Percentiles rank a stretch among this genome's conserved stretches.
Evolutionary conservation across 2,797 vertebrate species (phyloP).

Genomic region (Morelia viridis): DNA sequence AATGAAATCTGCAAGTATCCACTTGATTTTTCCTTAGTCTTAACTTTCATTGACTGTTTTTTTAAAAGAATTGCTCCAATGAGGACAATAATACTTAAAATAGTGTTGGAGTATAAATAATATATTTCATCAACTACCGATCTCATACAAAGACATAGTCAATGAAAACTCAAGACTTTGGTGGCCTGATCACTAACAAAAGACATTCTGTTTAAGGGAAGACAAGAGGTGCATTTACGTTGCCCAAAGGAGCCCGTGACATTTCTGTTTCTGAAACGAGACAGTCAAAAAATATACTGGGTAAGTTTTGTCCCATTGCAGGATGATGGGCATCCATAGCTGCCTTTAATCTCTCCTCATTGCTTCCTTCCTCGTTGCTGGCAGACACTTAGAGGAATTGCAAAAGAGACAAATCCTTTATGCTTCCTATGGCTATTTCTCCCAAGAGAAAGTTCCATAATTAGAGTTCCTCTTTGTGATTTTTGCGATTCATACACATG

Average conservation of each 20-base stretch:
- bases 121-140: slow-evolving; percentile 6
- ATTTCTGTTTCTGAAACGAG: slow-evolving; percentile 89
- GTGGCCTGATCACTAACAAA: slow-evolving; percentile 70
- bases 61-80: slow-evolving; percentile 38
- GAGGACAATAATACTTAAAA: slow-evolving; percentile 16
- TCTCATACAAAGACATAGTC: slow-evolving; percentile 51
- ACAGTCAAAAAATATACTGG: slow-evolving; percentile 84
- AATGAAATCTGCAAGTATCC: slow-evolving; percentile 93
- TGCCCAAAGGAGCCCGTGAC: slow-evolving; percentile 90
- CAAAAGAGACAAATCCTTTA: slow-evolving; percentile 42
- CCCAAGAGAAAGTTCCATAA: not conserved
- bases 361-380: slow-evolving; percentile 27
- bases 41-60: slow-evolving; percentile 73
- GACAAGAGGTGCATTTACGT: slow-evolving; percentile 84
- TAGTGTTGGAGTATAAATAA: slow-evolving; percentile 19
- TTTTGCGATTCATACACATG: not conserved
- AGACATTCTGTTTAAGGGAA: slow-evolving; percentile 86
- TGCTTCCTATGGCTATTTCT: slow-evolving; percentile 31
- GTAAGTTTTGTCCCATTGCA: slow-evolving; percentile 81
- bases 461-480: not conserved
- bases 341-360: slow-evolving; percentile 42
- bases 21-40: slow-evolving; percentile 48
- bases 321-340: slow-evolving; percentile 76
- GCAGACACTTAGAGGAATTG: not conserved
- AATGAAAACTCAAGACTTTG: slow-evolving; percentile 67